A percentile compares a stretch with the other conserved stretches of the same genome.
Evolutionary conservation across 2,797 vertebrate genomes (phyloP).

Genomic region (Holocentrus rufus): DNA sequence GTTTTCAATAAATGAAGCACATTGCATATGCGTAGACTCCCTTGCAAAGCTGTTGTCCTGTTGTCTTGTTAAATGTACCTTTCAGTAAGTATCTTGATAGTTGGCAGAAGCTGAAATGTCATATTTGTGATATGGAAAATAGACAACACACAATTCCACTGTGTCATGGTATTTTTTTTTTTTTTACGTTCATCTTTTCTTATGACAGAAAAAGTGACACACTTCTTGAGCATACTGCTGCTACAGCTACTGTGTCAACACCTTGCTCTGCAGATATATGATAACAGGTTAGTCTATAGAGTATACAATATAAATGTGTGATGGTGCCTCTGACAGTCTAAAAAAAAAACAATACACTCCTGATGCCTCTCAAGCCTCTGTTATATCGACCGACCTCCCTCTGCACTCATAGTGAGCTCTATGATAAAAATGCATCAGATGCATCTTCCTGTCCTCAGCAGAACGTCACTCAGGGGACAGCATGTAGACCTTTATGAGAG

Average conservation of each 20-base stretch:
- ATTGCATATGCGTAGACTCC: constrained; percentile 29
- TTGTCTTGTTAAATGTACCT: constrained; percentile 47
- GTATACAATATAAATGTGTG: constrained; percentile 66
- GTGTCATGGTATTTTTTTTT: constrained; percentile 36
- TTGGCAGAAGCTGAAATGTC: constrained; percentile 21
- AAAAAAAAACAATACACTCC: constrained; percentile 70
- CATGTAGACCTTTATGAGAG: constrained; percentile 82
- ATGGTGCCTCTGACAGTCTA: constrained; percentile 67
- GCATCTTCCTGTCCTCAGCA: constrained; percentile 75
- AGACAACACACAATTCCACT: constrained; percentile 8
- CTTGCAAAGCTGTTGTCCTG: constrained; percentile 54
- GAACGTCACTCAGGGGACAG: constrained; percentile 76
- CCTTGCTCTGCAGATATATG: constrained; percentile 71
- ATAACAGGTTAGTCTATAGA: constrained; percentile 62
- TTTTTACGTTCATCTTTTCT: constrained; percentile 37
- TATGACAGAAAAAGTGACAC: constrained; percentile 41
- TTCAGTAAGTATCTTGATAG: constrained; percentile 24
- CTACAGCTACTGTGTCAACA: constrained; percentile 39
- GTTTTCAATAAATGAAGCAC: constrained; percentile 48
- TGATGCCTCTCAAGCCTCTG: constrained; percentile 67
- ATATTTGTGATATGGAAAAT: constrained; percentile 48
- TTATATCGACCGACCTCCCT: constrained; percentile 70
- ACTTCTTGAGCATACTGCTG: constrained; percentile 51
- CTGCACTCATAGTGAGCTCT: constrained; percentile 66
- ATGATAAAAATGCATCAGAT: constrained; percentile 81